These are phyloP conservation scores for Brachypteracias leptosomus DNA, from an alignment of 2,113 vertebrate genomes.

Conservation along the genomic window DNA sequence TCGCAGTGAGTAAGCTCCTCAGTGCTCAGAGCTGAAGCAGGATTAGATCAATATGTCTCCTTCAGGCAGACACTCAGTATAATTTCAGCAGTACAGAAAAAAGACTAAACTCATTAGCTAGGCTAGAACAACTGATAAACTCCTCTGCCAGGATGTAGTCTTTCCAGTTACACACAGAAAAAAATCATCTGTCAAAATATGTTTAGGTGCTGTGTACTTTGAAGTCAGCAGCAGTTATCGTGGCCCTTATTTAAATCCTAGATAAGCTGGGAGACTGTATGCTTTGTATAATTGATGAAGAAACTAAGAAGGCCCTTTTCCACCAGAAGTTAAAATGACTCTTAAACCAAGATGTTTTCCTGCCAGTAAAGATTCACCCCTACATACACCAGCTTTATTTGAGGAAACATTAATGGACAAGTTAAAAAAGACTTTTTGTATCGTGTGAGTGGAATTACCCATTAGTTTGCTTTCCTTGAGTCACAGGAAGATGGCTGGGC, in stretches of 20 bases:
- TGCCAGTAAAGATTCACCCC: background rate
- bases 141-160: background rate
- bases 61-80: background rate
- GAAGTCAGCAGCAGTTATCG: background rate
- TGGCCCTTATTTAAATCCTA: background rate
- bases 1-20: background rate
- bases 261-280: background rate
- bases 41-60: background rate
- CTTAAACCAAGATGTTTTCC: background rate
- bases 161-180: background rate
- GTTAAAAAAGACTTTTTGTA: background rate
- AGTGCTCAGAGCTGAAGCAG: background rate
- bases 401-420: background rate
- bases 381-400: background rate
- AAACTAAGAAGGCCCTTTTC: background rate
- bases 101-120: background rate
- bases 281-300: background rate
- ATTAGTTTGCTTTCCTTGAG: background rate
- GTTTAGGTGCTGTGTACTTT: background rate
- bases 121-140: background rate
- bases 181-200: background rate
- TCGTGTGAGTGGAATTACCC: background rate
- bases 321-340: background rate
- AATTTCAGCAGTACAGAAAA: background rate
- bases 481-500: background rate